Evolutionary conservation across 2,113 vertebrate species (phyloP).

Genomic region (Sciurus niger): DNA sequence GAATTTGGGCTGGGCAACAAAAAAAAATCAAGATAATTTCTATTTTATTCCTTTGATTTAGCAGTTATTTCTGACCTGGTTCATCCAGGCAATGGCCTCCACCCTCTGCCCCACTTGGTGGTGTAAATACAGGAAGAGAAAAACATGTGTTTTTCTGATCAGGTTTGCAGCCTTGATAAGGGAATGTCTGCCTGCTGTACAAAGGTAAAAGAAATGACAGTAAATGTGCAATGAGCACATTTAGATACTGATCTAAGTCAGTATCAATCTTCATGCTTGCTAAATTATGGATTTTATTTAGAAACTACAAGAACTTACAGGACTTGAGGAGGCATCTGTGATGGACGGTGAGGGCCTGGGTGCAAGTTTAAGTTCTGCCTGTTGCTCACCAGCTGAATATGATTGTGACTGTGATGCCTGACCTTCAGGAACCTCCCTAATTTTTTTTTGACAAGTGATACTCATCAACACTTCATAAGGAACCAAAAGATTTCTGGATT

Average conservation of each 20-base stretch:
- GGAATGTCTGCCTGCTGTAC: neutral
- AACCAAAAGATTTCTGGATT: neutral
- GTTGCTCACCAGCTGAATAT: neutral
- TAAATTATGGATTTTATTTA: neutral
- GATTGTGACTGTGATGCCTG: neutral
- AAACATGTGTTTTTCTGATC: neutral
- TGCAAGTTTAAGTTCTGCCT: neutral
- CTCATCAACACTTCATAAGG: neutral
- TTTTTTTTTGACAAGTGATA: slow-evolving; percentile 34
- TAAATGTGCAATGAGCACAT: neutral
- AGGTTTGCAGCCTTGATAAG: neutral
- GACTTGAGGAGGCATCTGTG: neutral
- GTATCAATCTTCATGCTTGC: neutral
- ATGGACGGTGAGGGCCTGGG: neutral
- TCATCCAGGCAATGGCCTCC: neutral
- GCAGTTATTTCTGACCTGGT: neutral
- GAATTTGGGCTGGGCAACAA: neutral
- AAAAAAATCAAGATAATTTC: slow-evolving; percentile 42
- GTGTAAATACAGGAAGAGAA: neutral
- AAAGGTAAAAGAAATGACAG: slow-evolving; percentile 33
- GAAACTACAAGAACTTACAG: neutral
- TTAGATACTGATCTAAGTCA: neutral
- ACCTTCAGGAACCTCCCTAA: neutral
- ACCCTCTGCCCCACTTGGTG: neutral
- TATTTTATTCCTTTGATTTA: neutral